Conservation (phyloP, 2,113 vertebrate genomes). For the Balaenoptera acutorostrata region DNA sequence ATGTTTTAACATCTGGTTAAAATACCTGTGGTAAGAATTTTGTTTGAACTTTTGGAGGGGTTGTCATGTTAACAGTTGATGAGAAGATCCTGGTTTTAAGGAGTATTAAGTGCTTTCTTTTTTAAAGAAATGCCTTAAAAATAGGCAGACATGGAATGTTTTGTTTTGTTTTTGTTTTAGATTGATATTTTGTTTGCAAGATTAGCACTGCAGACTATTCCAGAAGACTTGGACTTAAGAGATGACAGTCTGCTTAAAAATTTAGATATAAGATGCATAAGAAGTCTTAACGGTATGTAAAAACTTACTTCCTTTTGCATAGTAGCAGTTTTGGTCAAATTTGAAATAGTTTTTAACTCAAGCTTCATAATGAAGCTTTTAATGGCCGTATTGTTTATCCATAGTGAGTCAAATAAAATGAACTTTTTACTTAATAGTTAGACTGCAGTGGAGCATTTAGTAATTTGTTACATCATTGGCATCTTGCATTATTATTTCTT, state of each 20-base stretch:
- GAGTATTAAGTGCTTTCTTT: background rate
- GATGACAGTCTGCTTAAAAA: slow-evolving; percentile 89
- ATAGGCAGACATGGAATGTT: slow-evolving; percentile 21
- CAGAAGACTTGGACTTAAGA: slow-evolving; percentile 89
- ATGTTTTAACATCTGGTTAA: background rate
- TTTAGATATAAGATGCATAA: slow-evolving; percentile 90
- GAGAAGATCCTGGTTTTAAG: background rate
- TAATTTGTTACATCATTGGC: background rate
- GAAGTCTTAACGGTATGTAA: slow-evolving; percentile 92
- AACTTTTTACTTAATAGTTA: background rate
- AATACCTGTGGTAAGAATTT: background rate
- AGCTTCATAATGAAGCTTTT: background rate
- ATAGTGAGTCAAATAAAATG: background rate
- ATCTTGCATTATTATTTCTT: background rate
- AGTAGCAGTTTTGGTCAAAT: slow-evolving; percentile 5
- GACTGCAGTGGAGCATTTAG: background rate
- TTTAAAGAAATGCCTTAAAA: background rate
- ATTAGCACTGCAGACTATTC: slow-evolving; percentile 89
- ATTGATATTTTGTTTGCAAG: slow-evolving; percentile 94
- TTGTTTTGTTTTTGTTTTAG: slow-evolving; percentile 77
- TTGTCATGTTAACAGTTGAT: background rate
- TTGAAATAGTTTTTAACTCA: background rate
- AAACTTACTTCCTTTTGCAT: background rate
- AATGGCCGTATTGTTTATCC: background rate
- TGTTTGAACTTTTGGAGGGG: background rate